Base-by-base conservation (phyloP, 1,140 invertebrate genomes). In the Chymomyza costata region DNA sequence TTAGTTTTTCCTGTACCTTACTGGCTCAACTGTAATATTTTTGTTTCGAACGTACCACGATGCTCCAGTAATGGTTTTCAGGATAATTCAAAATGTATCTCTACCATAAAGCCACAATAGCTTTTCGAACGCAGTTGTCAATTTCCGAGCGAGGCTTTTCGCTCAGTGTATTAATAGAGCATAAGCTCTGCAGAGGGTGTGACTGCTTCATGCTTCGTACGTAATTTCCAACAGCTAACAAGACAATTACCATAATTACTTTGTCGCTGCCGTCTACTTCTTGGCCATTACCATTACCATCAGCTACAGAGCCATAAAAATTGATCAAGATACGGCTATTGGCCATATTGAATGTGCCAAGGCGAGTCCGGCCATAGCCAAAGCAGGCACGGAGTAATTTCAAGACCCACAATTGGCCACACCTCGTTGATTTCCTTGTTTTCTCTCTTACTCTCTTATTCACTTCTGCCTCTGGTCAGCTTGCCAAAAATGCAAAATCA, bases 221-320 rank as follows among this genome's bases (percentile, higher is more conserved):
- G n/a, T n/a, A n/a, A n/a, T n/a, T n/a, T n/a, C n/a, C n/a, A 2
- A 15, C 40, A 53, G 48, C 48, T 43, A 57, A 62, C 53, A 62
- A 58, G 47, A 58, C 54, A 62, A 62, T 62, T 62, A 62, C 54
- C 59, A 58, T 62, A 62, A 62, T 62, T 46, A 41, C 54, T 11
- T 11, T 18, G 15, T 49, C 32, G 13, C 32, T 10, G 13, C 32
- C 6, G 13, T n/a, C n/a, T n/a, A n/a, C n/a, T n/a, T n/a, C n/a
- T n/a, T n/a, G n/a, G n/a, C n/a, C n/a, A n/a, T n/a, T n/a, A n/a
- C n/a, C n/a, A n/a, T n/a, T n/a, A n/a, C n/a, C n/a, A n/a, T n/a
- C n/a, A n/a, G n/a, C n/a, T n/a, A n/a, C 8, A 43, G 57, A 62
- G 48, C 45, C 41, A 43, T 57, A 40, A 25, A 38, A 37, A 40